A percentile compares a stretch with the other conserved stretches of the same genome.
These are phyloP conservation scores for Eulithis testata DNA, from an alignment of 2,888 invertebrate genomes.

Conservation along the genomic window DNA sequence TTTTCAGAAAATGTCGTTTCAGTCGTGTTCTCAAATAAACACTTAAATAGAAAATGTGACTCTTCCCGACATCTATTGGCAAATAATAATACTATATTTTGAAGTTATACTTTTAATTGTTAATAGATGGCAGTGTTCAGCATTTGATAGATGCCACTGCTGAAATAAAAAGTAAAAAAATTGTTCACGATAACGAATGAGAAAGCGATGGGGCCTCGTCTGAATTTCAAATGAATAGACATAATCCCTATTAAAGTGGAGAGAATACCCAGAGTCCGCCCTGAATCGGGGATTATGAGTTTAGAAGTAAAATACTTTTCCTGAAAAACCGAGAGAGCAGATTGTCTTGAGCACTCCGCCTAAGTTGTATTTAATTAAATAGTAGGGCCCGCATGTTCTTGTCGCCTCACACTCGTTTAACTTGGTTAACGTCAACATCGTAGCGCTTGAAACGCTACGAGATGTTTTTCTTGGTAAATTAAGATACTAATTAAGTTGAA, in stretches of 20 bases:
- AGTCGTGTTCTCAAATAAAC: too few relatives aligned
- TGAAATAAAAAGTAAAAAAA: slow-evolving; percentile 36
- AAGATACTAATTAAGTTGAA: too few relatives aligned
- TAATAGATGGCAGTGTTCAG: too few relatives aligned
- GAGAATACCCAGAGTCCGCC: slow-evolving; percentile 50
- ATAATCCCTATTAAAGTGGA: slow-evolving; percentile 66
- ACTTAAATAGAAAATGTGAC: too few relatives aligned
- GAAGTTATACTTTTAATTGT: too few relatives aligned
- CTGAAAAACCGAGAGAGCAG: slow-evolving; percentile 47
- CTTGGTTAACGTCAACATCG: slow-evolving; percentile 45
- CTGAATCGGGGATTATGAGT: slow-evolving; percentile 54
- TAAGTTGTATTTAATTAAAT: slow-evolving; percentile 50
- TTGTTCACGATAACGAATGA: slow-evolving; percentile 57
- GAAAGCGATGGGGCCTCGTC: slow-evolving; percentile 61
- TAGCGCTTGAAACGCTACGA: slow-evolving; percentile 21
- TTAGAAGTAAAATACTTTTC: slow-evolving; percentile 46
- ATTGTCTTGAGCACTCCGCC: slow-evolving; percentile 36
- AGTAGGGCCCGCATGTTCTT: slow-evolving; percentile 38
- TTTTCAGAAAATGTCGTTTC: too few relatives aligned
- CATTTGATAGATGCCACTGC: too few relatives aligned
- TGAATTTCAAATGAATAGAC: slow-evolving; percentile 69
- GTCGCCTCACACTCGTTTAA: slow-evolving; percentile 44
- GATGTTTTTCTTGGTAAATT: slow-evolving; percentile 5
- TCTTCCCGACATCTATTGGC: too few relatives aligned
- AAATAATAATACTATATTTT: too few relatives aligned